Conservation (phyloP, 2,113 vertebrate genomes). For the Ptychochromis oligacanthus region DNA sequence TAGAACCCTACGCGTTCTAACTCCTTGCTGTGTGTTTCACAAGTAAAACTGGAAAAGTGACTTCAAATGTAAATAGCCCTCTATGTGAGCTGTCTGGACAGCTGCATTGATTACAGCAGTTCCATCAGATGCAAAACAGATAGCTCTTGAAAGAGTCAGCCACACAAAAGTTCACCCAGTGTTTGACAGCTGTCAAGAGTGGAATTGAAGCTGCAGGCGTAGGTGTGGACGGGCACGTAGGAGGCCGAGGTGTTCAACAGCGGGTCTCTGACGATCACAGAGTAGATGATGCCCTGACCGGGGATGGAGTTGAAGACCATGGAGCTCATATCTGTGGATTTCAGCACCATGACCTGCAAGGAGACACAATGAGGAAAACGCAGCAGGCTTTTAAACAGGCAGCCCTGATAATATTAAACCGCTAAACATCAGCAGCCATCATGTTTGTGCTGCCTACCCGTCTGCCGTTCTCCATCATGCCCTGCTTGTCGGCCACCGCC, state of each 20-base stretch:
- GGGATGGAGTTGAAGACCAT: slow-evolving; percentile 86
- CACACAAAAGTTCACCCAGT: slow-evolving; percentile 75
- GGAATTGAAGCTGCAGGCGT: slow-evolving; percentile 88
- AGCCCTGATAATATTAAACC: not conserved
- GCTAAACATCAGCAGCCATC: not conserved
- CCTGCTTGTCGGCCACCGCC: slow-evolving; percentile 78
- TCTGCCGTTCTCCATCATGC: slow-evolving; percentile 75
- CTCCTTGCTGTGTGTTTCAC: no score
- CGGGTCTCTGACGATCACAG: slow-evolving; percentile 90
- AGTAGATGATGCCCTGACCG: slow-evolving; percentile 93
- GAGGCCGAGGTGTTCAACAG: slow-evolving; percentile 87
- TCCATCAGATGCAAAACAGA: no score
- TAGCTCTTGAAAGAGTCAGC: no score
- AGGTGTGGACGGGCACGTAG: slow-evolving; percentile 91
- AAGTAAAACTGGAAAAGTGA: no score
- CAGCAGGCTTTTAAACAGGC: not conserved
- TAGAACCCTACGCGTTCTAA: no score
- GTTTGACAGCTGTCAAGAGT: slow-evolving; percentile 82
- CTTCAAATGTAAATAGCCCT: no score
- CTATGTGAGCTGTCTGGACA: no score
- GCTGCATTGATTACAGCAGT: no score
- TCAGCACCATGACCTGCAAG: slow-evolving; percentile 83
- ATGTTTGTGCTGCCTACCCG: slow-evolving; percentile 74
- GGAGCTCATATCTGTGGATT: slow-evolving; percentile 78
- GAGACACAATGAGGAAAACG: not conserved